These are phyloP conservation scores for Cryptoleucopteryx plumbea DNA, from an alignment of 2,113 vertebrate genomes.

Conservation along the genomic window DNA sequence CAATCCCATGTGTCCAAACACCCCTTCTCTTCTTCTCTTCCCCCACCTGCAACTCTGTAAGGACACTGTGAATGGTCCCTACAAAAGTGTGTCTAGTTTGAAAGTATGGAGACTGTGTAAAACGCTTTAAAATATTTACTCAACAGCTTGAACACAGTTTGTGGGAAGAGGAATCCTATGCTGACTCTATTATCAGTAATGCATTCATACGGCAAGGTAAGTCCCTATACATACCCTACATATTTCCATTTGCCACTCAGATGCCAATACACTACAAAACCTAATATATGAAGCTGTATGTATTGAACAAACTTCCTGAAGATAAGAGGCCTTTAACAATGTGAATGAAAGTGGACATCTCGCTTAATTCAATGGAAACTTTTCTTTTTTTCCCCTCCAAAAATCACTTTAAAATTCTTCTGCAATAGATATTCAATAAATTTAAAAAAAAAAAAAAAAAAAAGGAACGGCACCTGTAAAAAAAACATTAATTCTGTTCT, in stretches of 20 bases:
- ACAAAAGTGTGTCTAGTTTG: background rate
- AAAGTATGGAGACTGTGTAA: background rate
- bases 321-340: background rate
- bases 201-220: background rate
- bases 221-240: background rate
- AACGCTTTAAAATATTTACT: background rate
- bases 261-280: background rate
- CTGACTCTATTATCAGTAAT: background rate
- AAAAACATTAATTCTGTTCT: background rate
- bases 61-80: background rate
- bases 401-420: background rate
- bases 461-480: background rate
- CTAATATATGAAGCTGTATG: background rate
- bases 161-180: background rate
- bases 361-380: background rate
- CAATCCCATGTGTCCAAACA: background rate
- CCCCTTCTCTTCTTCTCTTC: no score
- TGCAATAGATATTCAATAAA: background rate
- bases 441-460: no score
- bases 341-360: background rate
- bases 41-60: background rate
- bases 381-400: background rate
- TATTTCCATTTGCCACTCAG: background rate
- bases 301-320: background rate
- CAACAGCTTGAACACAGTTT: background rate